phyloP scores from a whole-genome alignment of 2,797 vertebrate species.

The Petrocephalus sullivani region DNA sequence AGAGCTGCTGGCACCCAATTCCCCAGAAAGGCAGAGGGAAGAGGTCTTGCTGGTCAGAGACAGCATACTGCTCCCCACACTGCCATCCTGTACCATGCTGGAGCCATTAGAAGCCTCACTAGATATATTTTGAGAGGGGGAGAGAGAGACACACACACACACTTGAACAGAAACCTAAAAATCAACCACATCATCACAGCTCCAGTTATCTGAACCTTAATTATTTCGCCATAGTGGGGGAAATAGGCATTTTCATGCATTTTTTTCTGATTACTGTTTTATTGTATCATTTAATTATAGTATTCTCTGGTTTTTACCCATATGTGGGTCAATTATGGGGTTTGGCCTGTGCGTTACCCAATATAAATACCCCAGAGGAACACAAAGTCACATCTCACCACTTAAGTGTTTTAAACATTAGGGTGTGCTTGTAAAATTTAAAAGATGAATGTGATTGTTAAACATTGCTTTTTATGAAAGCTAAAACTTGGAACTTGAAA shows the following conservation, averaged over 20 bases:
- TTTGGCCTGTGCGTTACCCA: background rate
- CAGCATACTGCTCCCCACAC: constrained; percentile 75
- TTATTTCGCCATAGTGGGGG: background rate
- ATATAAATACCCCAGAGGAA: background rate
- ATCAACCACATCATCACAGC: background rate
- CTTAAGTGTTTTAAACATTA: background rate
- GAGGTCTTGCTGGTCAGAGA: constrained; percentile 81
- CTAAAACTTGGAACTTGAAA: background rate
- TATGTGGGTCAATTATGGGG: background rate
- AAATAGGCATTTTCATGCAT: no score
- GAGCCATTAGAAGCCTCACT: constrained; percentile 92
- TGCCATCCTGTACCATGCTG: constrained; percentile 71
- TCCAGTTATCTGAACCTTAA: background rate
- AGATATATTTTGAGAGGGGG: constrained; percentile 22
- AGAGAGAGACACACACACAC: background rate
- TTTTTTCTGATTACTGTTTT: background rate
- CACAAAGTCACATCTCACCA: background rate
- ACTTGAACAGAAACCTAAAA: no score
- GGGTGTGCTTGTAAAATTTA: background rate
- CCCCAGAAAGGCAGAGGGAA: constrained; percentile 78
- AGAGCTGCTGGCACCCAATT: constrained; percentile 67
- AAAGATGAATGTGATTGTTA: background rate
- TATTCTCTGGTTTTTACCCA: background rate
- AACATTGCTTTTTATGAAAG: background rate
- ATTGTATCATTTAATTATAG: no score